These are phyloP conservation scores for Cetoscarus ocellatus DNA, from an alignment of 2,797 vertebrate species.

Conservation along the genomic window DNA sequence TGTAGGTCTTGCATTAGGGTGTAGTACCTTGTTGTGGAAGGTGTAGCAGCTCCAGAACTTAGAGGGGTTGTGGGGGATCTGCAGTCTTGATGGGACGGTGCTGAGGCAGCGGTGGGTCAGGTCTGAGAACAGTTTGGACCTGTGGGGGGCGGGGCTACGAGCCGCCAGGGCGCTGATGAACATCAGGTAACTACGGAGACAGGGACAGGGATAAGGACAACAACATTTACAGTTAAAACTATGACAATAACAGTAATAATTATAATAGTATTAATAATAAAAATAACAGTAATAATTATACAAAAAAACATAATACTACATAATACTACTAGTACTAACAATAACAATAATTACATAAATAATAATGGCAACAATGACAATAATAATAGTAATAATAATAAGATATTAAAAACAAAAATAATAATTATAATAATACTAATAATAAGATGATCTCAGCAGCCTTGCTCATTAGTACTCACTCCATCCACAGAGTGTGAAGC, in stretches of 20 bases:
- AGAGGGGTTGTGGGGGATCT: conserved; percentile 92
- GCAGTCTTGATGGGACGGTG: conserved; percentile 91
- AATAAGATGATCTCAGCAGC: too few relatives aligned
- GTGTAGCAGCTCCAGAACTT: conserved; percentile 95
- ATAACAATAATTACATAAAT: too few relatives aligned
- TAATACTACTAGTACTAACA: too few relatives aligned
- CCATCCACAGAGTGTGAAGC: conserved; percentile 93
- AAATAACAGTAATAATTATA: too few relatives aligned
- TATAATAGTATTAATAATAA: too few relatives aligned
- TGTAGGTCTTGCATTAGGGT: neutral
- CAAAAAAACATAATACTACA: too few relatives aligned
- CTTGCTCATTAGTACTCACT: conserved; percentile 86
- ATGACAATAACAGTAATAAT: too few relatives aligned
- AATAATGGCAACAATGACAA: too few relatives aligned
- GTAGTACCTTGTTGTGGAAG: conserved; percentile 93
- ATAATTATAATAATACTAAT: too few relatives aligned
- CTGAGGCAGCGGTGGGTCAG: conserved; percentile 94
- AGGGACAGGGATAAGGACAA: neutral
- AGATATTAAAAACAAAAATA: too few relatives aligned
- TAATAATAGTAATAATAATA: too few relatives aligned
- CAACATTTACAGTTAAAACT: neutral
- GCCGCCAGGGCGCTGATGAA: conserved; percentile 90
- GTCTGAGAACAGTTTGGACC: conserved; percentile 89
- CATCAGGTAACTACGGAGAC: conserved; percentile 85
- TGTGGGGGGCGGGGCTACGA: conserved; percentile 78